Evolutionary conservation across 2,113 vertebrate species (phyloP).

Genomic region (Cephalophus harveyi): DNA sequence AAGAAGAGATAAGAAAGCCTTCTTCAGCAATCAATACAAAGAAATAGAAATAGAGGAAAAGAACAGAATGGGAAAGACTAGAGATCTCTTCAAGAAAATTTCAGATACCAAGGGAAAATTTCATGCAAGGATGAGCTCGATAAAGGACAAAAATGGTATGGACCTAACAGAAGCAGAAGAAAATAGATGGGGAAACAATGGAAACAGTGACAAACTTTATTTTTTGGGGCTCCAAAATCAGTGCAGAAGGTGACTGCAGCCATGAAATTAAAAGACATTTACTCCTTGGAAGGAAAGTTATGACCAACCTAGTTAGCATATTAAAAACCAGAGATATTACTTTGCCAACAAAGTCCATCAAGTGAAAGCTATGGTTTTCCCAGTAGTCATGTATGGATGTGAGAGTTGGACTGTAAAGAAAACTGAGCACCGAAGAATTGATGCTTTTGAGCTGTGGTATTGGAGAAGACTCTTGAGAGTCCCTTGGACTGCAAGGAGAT

Average conservation of each 20-base stretch:
- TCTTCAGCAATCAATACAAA: too few species aligned
- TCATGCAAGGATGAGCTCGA: too few species aligned
- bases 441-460: not conserved
- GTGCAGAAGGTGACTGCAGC: not conserved
- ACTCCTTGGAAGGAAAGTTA: not conserved
- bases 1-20: too few species aligned
- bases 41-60: too few species aligned
- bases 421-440: fast-evolving
- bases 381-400: not conserved
- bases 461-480: not conserved
- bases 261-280: not conserved
- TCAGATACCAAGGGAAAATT: too few species aligned
- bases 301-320: not conserved
- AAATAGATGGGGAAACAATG: not conserved
- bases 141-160: too few species aligned
- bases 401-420: not conserved
- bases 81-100: too few species aligned
- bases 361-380: not conserved
- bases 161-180: too few species aligned
- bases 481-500: not conserved
- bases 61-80: too few species aligned
- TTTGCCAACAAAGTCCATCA: not conserved
- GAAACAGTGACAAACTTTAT: not conserved
- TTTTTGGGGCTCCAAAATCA: not conserved
- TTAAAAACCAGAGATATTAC: not conserved